phyloP scores from a whole-genome alignment of 2,888 invertebrate species.

The Patella caerulea region DNA sequence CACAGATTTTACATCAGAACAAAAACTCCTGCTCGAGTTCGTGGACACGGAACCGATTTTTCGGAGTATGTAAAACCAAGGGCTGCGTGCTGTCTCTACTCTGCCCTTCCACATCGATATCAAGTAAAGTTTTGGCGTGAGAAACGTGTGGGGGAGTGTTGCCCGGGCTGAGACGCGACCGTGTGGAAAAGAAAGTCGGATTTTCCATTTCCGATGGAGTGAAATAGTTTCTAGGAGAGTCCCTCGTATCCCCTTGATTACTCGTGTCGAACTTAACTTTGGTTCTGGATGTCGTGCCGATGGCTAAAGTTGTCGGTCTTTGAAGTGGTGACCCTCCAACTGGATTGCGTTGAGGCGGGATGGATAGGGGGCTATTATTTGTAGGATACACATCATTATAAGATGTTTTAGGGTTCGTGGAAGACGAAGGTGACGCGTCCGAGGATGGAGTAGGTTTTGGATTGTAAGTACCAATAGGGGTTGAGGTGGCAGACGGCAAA shows the following conservation, averaged over 20 bases:
- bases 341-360: slow-evolving; percentile 59
- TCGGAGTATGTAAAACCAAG: slow-evolving; percentile 44
- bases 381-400: slow-evolving; percentile 17
- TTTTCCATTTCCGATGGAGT: slow-evolving; percentile 42
- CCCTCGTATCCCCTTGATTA: slow-evolving; percentile 12
- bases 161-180: slow-evolving; percentile 76
- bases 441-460: slow-evolving; percentile 85
- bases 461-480: slow-evolving; percentile 75
- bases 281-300: slow-evolving; percentile 71
- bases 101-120: slow-evolving; percentile 71
- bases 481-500: slow-evolving; percentile 35
- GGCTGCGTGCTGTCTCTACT: slow-evolving; percentile 66
- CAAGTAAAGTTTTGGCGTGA: slow-evolving; percentile 67
- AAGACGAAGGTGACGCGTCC: slow-evolving; percentile 67
- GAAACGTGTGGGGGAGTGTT: slow-evolving; percentile 66
- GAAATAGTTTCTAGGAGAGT: slow-evolving; percentile 32
- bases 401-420: slow-evolving; percentile 21
- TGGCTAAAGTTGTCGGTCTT: slow-evolving; percentile 77
- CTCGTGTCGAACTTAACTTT: slow-evolving; percentile 36
- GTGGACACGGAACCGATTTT: slow-evolving; percentile 30
- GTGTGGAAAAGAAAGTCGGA: slow-evolving; percentile 81
- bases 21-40: slow-evolving; percentile 46
- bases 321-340: slow-evolving; percentile 71
- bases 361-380: slow-evolving; percentile 31
- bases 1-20: slow-evolving; percentile 39